A percentile compares a stretch with the other conserved stretches of the same genome.
These are phyloP conservation scores for Circaetus cinerascens DNA, from an alignment of 2,113 vertebrate species.

Conservation along the genomic window DNA sequence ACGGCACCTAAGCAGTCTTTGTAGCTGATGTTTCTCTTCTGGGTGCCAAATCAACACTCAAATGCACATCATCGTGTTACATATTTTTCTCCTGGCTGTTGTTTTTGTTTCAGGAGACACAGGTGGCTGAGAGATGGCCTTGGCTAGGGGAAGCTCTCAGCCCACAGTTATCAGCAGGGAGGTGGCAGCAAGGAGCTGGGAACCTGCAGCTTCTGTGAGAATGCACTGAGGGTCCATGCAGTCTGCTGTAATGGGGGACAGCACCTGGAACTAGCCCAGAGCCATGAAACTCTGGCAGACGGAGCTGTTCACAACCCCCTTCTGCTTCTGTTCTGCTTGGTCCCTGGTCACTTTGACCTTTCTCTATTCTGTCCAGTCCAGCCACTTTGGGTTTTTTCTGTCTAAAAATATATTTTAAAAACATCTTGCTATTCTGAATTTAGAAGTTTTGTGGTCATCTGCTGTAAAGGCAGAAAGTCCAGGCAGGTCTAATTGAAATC, in stretches of 20 bases:
- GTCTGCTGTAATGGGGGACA: not conserved
- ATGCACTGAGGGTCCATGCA: fast-evolving
- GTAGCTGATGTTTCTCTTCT: not conserved
- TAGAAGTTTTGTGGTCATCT: not conserved
- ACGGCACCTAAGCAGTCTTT: not conserved
- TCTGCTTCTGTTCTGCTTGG: not conserved
- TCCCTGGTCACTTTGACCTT: not conserved
- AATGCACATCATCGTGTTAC: fast-evolving
- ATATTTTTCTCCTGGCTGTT: not conserved
- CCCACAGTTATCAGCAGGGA: not conserved
- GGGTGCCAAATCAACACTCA: not conserved
- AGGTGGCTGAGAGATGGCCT: not conserved
- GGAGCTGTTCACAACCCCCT: not conserved
- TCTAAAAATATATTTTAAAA: not conserved
- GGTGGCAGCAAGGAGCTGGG: not conserved
- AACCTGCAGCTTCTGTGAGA: not conserved
- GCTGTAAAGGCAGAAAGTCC: not conserved
- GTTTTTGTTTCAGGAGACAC: not conserved
- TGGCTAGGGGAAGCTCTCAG: not conserved
- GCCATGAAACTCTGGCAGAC: too few species aligned
- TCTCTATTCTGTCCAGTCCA: not conserved
- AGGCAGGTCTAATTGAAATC: not conserved
- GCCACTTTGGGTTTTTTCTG: not conserved
- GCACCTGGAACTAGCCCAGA: not conserved
- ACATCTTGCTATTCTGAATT: not conserved